Percentiles rank a stretch among this genome's conserved stretches.
Conservation (phyloP, 2,113 vertebrate species). For the Festucalex cinctus region DNA sequence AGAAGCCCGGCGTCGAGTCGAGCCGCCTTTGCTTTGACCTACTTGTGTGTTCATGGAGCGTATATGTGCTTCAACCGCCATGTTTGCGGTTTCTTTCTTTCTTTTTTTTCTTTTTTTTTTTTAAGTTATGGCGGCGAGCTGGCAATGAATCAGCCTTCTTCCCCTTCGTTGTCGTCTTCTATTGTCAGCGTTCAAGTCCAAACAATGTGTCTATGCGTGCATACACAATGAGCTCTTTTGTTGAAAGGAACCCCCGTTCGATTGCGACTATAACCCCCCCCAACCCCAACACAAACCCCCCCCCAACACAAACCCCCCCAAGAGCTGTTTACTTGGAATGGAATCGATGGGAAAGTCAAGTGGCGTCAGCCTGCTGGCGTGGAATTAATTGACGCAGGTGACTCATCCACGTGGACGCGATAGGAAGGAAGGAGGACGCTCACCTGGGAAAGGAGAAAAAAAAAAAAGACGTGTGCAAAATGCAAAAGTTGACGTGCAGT, state of each 20-base stretch:
- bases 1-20: neutral
- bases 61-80: conserved; percentile 4
- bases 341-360: neutral
- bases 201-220: neutral
- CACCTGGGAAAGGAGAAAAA: too few species aligned
- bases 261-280: too few species aligned
- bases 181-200: neutral
- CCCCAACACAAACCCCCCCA: neutral
- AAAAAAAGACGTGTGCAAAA: too few species aligned
- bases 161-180: neutral
- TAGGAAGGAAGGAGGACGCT: neutral
- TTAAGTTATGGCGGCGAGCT: neutral
- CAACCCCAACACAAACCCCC: too few species aligned
- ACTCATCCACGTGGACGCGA: neutral
- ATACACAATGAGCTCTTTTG: neutral
- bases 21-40: conserved; percentile 26
- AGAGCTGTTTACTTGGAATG: neutral
- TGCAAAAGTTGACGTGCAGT: too few species aligned
- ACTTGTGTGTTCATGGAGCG: conserved; percentile 17
- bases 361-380: neutral
- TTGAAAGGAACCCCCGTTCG: too few species aligned
- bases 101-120: too few species aligned
- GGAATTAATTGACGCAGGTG: neutral
- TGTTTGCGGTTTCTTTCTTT: neutral
- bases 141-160: neutral